Evolutionary conservation across 2,113 vertebrate genomes (phyloP), one percentile per base, ranked within the genome.

Genomic region (Cochlearius cochlearius): DNA sequence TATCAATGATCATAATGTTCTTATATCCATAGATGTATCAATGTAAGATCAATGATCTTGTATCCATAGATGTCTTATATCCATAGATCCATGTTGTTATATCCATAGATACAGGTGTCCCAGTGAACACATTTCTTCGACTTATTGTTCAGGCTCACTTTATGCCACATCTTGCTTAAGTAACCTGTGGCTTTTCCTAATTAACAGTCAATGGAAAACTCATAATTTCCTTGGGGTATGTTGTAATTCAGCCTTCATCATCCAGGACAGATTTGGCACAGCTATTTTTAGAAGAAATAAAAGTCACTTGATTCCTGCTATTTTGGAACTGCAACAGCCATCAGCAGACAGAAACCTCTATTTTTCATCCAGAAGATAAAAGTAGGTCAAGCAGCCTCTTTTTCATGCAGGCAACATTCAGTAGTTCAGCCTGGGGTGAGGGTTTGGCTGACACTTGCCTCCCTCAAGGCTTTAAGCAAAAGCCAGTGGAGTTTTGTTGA

Each of bases 371-470:
- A 86, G 88, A 60, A 84, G 39, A 96, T 84, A 56, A 64, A 96
- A 97, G 80, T 94, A 92, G 94, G 95, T 91, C 73, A 94, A 87
- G 32, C 22, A 92, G 32, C 12, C 49, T 43, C 85, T 88, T 90
- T 95, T 89, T 72, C 49, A 69, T 75, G 64, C 64, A 78, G 39
- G 56, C 79, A 85, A 45, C 39, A 75, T 90, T 91, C 89, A 82
- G 66, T 56, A 91, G 74, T 73, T 94, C 73, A 87, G 66, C 38
- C 77, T 41, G 34, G 84, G 39, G 66, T 84, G 66, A 92, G 62
- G n/a, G 29, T 87, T 95, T 95, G 95, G 73, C 80, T 94, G 89
- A 75, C 91, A 94, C 58, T 94, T 88, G 43, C 16, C 30, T 78
- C 62, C 92, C 53, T 91, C 58, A 89, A 66, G 38, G 83, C 22